Percentiles rank a stretch among this genome's conserved stretches.
These are phyloP conservation scores for Eulemur rubriventer DNA, from an alignment of 2,797 vertebrate genomes.

Conservation along the genomic window DNA sequence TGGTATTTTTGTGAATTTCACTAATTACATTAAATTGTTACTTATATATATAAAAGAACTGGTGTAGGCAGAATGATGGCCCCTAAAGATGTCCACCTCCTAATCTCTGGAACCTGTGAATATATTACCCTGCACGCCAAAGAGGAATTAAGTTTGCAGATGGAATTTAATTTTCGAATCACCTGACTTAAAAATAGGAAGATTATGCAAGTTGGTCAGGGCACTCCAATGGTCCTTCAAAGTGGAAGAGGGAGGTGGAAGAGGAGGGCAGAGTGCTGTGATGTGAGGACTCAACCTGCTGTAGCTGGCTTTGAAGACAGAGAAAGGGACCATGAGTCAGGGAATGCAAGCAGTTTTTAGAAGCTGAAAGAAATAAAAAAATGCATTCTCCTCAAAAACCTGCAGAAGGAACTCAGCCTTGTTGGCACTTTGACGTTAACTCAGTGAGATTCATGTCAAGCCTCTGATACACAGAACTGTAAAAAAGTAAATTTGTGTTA, in stretches of 20 bases:
- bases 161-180: neutral
- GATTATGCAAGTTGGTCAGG: neutral
- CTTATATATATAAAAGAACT: neutral
- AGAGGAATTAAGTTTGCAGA: neutral
- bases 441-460: neutral
- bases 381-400: neutral
- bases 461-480: neutral
- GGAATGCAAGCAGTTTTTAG: neutral
- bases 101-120: neutral
- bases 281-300: neutral
- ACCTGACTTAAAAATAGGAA: neutral
- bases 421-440: neutral
- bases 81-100: neutral
- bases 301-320: neutral
- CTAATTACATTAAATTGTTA: neutral
- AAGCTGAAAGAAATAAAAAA: neutral
- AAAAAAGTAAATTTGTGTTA: neutral
- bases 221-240: neutral
- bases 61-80: neutral
- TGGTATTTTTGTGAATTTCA: neutral
- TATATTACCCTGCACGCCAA: neutral
- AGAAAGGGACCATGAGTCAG: neutral
- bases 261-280: neutral
- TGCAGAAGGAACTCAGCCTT: neutral
- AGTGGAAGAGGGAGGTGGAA: neutral